These are phyloP conservation scores for Okapia johnstoni DNA, from an alignment of 2,113 vertebrate species.

Conservation along the genomic window DNA sequence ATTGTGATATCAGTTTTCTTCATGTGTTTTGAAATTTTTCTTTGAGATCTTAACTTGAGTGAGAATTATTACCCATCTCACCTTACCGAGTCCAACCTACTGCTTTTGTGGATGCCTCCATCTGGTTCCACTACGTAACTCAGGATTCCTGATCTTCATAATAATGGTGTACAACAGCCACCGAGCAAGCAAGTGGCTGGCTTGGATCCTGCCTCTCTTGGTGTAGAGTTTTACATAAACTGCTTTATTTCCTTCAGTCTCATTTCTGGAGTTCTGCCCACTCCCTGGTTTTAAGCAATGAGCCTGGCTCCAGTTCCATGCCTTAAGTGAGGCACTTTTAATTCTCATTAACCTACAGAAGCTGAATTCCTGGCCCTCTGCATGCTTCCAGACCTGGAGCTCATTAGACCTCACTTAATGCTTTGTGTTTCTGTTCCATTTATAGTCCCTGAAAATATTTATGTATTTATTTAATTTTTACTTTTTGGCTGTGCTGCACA, in stretches of 20 bases:
- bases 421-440: slow-evolving; percentile 34
- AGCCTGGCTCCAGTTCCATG: neutral
- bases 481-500: accelerated
- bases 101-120: neutral
- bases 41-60: neutral
- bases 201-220: neutral
- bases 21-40: neutral
- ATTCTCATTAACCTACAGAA: slow-evolving; percentile 30
- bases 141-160: neutral
- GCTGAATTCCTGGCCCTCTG: slow-evolving; percentile 22
- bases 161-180: neutral
- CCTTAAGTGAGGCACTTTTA: neutral
- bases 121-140: neutral
- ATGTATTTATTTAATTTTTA: neutral
- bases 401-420: neutral
- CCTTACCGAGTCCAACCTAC: neutral
- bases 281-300: neutral
- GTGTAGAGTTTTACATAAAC: neutral
- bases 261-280: slow-evolving; percentile 21
- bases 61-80: neutral
- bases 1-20: neutral
- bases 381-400: neutral
- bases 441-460: slow-evolving; percentile 6
- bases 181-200: neutral
- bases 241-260: neutral